Evolutionary conservation across 2,888 invertebrate species (phyloP).

Genomic region (Drosophila gaucha): DNA sequence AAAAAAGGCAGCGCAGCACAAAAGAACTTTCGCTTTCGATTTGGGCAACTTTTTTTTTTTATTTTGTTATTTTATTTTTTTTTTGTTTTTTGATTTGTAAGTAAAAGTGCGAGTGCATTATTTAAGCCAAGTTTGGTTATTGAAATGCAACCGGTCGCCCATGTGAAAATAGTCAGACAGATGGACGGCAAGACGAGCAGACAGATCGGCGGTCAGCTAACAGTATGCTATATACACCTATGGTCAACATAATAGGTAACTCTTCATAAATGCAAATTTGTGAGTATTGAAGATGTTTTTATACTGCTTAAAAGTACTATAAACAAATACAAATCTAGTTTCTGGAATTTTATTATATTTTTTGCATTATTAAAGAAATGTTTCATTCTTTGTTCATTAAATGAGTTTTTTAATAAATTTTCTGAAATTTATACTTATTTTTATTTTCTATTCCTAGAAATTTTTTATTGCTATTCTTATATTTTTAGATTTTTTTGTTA

Average conservation of each 20-base stretch:
- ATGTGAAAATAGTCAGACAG: conserved; percentile 55
- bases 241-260: not conserved
- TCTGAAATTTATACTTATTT: no score
- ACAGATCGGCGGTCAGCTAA: conserved; percentile 7
- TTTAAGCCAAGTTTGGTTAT: conserved; percentile 75
- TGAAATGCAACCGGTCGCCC: conserved; percentile 75
- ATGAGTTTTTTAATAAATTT: no score
- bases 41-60: conserved; percentile 35
- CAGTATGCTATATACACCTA: conserved; percentile 2
- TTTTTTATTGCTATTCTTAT: no score
- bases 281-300: not conserved
- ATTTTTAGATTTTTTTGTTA: no score
- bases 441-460: no score
- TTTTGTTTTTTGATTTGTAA: conserved; percentile 39
- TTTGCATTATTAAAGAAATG: no score
- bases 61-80: conserved; percentile 17
- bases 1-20: conserved; percentile 52
- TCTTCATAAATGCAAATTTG: not conserved
- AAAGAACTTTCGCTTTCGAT: conserved; percentile 79
- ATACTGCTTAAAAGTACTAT: no score
- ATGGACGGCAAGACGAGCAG: conserved; percentile 9
- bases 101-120: conserved; percentile 76
- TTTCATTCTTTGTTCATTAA: no score
- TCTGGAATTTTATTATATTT: no score
- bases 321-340: no score